A percentile compares a stretch with the other conserved stretches of the same genome.
phyloP scores from a whole-genome alignment of 2,113 vertebrate species.

The Daubentonia madagascariensis region DNA sequence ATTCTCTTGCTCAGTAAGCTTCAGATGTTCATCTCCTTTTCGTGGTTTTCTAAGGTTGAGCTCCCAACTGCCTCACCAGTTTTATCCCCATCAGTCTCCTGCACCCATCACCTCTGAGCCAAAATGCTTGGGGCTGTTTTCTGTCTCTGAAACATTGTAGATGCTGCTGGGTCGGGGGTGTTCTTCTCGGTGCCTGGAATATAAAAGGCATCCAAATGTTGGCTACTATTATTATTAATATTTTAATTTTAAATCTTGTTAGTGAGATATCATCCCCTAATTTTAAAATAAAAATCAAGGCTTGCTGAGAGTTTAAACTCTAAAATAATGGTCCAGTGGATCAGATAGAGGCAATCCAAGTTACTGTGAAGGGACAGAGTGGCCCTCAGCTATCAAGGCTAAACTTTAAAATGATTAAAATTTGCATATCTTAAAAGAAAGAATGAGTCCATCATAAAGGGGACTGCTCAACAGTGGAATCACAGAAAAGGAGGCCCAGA shows the following conservation, averaged over 20 bases:
- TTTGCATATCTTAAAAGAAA: not conserved
- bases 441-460: not conserved
- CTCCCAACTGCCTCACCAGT: not conserved
- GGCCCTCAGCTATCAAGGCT: not conserved
- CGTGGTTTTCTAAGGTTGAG: not conserved
- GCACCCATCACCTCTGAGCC: not conserved
- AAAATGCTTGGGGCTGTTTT: not conserved
- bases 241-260: not conserved
- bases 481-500: not conserved
- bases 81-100: not conserved
- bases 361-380: not conserved
- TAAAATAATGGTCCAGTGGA: not conserved
- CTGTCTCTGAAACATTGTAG: not conserved
- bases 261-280: not conserved
- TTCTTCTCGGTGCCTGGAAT: not conserved
- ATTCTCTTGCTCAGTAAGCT: not conserved
- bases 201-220: not conserved
- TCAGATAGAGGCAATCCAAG: not conserved
- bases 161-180: not conserved
- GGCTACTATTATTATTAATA: not conserved
- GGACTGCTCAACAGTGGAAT: not conserved
- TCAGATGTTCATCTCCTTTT: not conserved
- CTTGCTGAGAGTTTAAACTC: not conserved
- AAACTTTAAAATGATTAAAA: not conserved
- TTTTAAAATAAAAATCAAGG: not conserved